These are phyloP conservation scores for Caenorhabditis inopinata DNA, from an alignment of 1,140 invertebrate species.

Conservation along the genomic window DNA sequence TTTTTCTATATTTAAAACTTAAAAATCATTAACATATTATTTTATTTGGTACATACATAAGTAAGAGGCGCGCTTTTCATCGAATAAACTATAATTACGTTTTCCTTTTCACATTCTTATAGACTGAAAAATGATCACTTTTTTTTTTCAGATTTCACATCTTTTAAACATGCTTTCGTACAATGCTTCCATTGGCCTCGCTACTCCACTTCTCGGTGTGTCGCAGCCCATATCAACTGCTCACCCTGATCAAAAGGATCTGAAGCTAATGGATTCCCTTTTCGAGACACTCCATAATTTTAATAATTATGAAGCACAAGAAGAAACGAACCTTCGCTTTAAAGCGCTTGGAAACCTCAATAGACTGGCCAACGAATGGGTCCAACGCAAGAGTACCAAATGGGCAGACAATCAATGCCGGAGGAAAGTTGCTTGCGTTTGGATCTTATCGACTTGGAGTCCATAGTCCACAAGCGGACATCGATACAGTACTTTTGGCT, in stretches of 20 bases:
- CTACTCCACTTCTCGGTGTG: no score
- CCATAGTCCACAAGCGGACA: constrained; percentile 89
- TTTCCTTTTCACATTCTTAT: no score
- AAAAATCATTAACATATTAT: no score
- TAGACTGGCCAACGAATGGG: constrained; percentile 59
- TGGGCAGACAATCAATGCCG: constrained; percentile 63
- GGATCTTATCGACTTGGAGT: constrained; percentile 88
- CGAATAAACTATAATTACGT: no score
- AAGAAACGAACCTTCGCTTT: constrained; percentile 57
- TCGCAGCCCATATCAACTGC: neutral
- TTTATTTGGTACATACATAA: no score
- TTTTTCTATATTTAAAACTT: no score
- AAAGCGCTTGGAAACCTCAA: constrained; percentile 62
- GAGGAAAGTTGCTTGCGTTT: constrained; percentile 98
- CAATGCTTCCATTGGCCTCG: no score
- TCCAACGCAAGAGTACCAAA: constrained; percentile 50
- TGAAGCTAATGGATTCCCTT: neutral
- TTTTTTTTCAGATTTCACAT: no score
- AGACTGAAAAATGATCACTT: no score
- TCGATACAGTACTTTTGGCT: constrained; percentile 94
- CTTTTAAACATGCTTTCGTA: no score
- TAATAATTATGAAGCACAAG: constrained; percentile 56
- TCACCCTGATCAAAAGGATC: neutral
- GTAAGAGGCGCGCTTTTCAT: no score
- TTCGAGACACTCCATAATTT: neutral